A percentile compares a stretch with the other conserved stretches of the same genome.
Conservation (phyloP, 1,140 invertebrate genomes). For the Acyrthosiphon pisum region DNA sequence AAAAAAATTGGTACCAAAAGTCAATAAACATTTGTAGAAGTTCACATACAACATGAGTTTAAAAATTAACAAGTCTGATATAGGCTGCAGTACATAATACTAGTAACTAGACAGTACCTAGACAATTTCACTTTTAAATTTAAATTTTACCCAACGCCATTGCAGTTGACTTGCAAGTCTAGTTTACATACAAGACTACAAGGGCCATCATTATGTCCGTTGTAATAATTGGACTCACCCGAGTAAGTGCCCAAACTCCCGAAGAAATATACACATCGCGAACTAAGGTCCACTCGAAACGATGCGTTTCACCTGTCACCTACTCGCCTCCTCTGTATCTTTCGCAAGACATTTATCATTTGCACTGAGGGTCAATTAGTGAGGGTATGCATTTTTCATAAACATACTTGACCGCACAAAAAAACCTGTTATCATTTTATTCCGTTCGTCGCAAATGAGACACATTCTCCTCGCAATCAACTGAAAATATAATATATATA, state of each 20-base stretch:
- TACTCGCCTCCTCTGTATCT: neutral
- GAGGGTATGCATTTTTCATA: conserved; percentile 41
- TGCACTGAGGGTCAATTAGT: conserved; percentile 43
- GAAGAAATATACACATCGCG: neutral
- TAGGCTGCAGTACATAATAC: neutral
- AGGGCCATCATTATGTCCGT: neutral
- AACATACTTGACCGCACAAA: neutral
- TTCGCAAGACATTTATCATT: conserved; percentile 38
- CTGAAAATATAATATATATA: neutral
- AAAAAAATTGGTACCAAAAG: neutral
- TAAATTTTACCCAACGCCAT: neutral
- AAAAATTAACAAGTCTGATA: neutral
- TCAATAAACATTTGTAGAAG: neutral
- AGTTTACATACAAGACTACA: conserved; percentile 2
- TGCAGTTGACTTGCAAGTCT: neutral
- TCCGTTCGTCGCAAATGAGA: neutral
- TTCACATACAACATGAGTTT: neutral
- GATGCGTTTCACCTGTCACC: conserved; percentile 17
- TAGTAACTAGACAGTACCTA: neutral
- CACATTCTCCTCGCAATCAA: neutral
- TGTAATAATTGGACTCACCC: conserved; percentile 40
- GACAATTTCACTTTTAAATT: neutral
- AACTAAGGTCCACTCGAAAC: conserved; percentile 22
- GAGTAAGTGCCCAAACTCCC: neutral
- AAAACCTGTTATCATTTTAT: conserved; percentile 27